Base-by-base conservation (phyloP, 2,113 vertebrate species). In the Motacilla alba region DNA sequence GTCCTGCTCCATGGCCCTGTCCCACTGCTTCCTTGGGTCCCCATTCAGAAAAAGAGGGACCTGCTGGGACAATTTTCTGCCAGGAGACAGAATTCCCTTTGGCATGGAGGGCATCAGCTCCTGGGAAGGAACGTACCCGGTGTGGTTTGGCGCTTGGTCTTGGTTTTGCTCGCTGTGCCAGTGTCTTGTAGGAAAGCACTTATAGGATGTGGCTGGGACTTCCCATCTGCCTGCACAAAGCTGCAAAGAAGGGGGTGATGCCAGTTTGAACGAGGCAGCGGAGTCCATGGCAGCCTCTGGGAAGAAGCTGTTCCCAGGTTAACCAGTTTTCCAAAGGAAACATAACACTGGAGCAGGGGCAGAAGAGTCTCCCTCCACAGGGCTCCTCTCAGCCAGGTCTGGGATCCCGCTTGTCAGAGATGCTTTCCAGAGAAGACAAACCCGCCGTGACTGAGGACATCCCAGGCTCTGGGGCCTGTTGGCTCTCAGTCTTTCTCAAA, bases 131-230 rank as follows among this genome's bases (percentile, higher is more conserved):
- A 55, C 5, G 0, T 55, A 89, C 87, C 62, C 0, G 1, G 79
- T 43, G 47, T 7, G 17, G 13, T 41, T 20, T 8, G 70, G n/a
- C 0, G 3, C 26, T 62, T 46, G 17, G 4, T 10, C 15, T 6
- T 74, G 60, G 23, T 44, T 50, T 20, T 59, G 2, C 15, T 35
- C 2, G 2, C n/a, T 41, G 24, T 35, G 68, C 49, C 31, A 35
- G 21, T 27, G 8, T 21, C 26, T 27, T 35, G 41, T 11, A 37
- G 47, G 30, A 7, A 62, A 90, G 41, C 35, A 7, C 7, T 76
- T 22, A 35, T 0, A 35, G 79, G 79, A 43, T 76, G 30, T 49
- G 63, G 70, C 41, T 69, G 41, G 27, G 55, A 27, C 30, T 83
- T 55, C 47, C 79, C 70, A 69, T 90, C 55, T 47, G 22, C 78